Conservation (phyloP, 2,888 invertebrate species). For the Hipparchia sbordonii region DNA sequence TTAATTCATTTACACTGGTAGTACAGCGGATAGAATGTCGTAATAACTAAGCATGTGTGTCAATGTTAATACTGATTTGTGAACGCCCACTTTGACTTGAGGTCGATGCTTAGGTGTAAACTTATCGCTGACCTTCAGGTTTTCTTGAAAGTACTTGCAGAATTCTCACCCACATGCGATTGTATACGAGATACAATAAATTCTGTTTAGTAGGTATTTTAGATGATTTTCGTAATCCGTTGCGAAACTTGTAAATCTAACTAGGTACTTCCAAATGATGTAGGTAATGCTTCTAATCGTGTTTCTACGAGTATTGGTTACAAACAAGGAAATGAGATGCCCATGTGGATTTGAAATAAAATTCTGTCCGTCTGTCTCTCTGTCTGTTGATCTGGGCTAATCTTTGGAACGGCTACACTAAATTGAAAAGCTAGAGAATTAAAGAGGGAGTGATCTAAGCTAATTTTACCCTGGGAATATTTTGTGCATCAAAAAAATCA, state of each 20-base stretch:
- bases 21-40: conserved; percentile 51
- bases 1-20: not conserved
- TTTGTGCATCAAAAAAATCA: no score
- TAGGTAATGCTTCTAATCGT: no score
- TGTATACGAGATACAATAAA: not conserved
- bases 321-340: no score
- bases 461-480: no score
- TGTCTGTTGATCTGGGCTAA: no score
- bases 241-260: no score
- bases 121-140: conserved; percentile 40
- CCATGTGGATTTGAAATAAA: no score
- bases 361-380: no score
- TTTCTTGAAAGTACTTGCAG: conserved; percentile 29
- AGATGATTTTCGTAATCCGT: not conserved
- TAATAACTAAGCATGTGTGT: conserved; percentile 68
- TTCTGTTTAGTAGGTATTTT: not conserved
- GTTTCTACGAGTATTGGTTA: not conserved
- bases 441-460: no score
- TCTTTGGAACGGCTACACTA: no score
- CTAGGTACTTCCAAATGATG: not conserved
- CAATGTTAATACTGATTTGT: conserved; percentile 69
- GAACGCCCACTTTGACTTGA: conserved; percentile 63
- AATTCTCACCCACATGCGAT: conserved; percentile 34
- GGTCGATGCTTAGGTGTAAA: conserved; percentile 60
- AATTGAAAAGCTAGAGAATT: no score